Evolutionary conservation across 2,888 invertebrate species (phyloP).

Genomic region (Drosophila paramelanica): DNA sequence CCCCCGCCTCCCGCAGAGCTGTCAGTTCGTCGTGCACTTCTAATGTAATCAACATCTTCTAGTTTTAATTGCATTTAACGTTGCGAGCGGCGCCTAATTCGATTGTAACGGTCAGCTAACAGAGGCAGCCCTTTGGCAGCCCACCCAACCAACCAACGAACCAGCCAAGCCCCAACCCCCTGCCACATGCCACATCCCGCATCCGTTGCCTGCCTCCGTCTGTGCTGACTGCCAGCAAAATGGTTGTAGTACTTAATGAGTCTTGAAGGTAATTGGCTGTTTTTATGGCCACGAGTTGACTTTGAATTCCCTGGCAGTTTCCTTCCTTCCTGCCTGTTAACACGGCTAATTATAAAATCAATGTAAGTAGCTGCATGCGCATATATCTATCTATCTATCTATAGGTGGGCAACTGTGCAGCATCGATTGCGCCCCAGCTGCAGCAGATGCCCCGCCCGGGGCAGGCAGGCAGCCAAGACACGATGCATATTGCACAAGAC

Average conservation of each 20-base stretch:
- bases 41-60: slow-evolving; percentile 77
- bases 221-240: slow-evolving; percentile 24
- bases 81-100: slow-evolving; percentile 68
- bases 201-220: neutral
- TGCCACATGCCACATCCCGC: too few relatives aligned
- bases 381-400: neutral
- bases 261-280: slow-evolving; percentile 76
- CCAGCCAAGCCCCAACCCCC: neutral
- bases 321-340: slow-evolving; percentile 32
- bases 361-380: slow-evolving; percentile 58
- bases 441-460: slow-evolving; percentile 1
- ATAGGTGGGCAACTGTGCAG: slow-evolving; percentile 1
- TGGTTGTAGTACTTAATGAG: slow-evolving; percentile 72
- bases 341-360: slow-evolving; percentile 74
- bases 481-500: slow-evolving; percentile 70
- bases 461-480: slow-evolving; percentile 46
- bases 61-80: slow-evolving; percentile 81
- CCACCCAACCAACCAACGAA: neutral
- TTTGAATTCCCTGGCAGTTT: slow-evolving; percentile 43
- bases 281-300: slow-evolving; percentile 72
- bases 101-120: slow-evolving; percentile 75
- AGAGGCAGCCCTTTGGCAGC: slow-evolving; percentile 50
- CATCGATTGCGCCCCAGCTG: slow-evolving; percentile 1
- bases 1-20: neutral
- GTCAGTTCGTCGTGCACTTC: slow-evolving; percentile 56